phyloP scores from a whole-genome alignment of 2,888 invertebrate genomes.

The Eucriotettix oculatus region DNA sequence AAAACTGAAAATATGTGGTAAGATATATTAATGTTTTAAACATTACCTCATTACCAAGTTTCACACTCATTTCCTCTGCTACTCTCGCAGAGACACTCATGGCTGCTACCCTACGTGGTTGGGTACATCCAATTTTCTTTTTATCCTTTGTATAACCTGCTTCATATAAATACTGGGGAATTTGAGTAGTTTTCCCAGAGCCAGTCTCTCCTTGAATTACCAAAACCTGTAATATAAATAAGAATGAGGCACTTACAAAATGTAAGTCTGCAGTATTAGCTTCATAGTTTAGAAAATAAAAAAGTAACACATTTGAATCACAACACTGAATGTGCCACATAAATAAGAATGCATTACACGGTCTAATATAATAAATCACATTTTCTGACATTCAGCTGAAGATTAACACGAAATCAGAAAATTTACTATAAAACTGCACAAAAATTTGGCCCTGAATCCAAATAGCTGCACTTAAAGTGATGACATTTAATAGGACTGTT shows the following conservation, averaged over 20 bases:
- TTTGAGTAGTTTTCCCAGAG: constrained; percentile 97
- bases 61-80: constrained; percentile 92
- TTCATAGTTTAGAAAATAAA: background rate
- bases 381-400: no score
- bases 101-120: constrained; percentile 93
- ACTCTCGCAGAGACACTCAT: constrained; percentile 99
- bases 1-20: no score
- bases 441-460: no score
- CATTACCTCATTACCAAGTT: constrained; percentile 76
- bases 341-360: no score
- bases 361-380: no score
- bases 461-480: no score
- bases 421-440: no score
- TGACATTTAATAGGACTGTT: no score
- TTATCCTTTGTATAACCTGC: constrained; percentile 72
- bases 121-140: constrained; percentile 91
- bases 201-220: constrained; percentile 98
- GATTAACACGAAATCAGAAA: no score
- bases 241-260: background rate
- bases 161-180: constrained; percentile 93
- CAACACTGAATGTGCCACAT: background rate
- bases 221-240: constrained; percentile 39
- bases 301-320: background rate
- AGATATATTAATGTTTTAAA: no score
- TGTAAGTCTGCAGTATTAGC: no score